phyloP scores from a whole-genome alignment of 2,888 invertebrate species.

The Cryptocephalus moraei region DNA sequence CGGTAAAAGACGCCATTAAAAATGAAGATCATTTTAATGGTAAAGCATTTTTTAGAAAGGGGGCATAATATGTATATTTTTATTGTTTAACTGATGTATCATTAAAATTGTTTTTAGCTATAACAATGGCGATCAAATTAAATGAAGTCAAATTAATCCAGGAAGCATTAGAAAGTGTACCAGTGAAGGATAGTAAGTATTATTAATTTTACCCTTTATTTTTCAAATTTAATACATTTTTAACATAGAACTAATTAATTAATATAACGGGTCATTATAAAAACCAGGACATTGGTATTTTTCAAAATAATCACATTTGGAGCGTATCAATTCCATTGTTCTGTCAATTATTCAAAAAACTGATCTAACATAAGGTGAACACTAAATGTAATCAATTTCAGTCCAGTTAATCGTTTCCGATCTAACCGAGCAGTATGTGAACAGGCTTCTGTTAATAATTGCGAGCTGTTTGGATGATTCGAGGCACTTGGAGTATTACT shows the following conservation, averaged over 20 bases:
- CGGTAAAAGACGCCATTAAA: constrained; percentile 48
- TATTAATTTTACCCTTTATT: too few relatives aligned
- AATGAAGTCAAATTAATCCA: constrained; percentile 68
- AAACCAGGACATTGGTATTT: not conserved
- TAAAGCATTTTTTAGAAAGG: constrained; percentile 15
- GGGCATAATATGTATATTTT: too few relatives aligned
- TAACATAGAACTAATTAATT: not conserved
- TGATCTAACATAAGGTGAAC: not conserved
- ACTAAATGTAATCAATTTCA: constrained; percentile 33
- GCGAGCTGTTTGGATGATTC: constrained; percentile 66
- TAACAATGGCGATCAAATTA: constrained; percentile 76
- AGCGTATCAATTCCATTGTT: too few relatives aligned
- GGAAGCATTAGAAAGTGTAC: constrained; percentile 74
- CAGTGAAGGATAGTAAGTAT: constrained; percentile 60
- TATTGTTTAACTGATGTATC: not conserved
- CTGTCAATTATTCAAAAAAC: too few relatives aligned
- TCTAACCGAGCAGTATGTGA: constrained; percentile 65
- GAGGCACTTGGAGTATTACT: constrained; percentile 79
- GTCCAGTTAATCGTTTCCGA: constrained; percentile 64
- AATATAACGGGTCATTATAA: not conserved
- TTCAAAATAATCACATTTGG: not conserved
- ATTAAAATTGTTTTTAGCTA: constrained; percentile 42
- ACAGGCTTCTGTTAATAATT: constrained; percentile 61
- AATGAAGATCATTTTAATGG: constrained; percentile 54
- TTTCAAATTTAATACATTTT: too few relatives aligned